These are phyloP conservation scores for Melinaea marsaeus DNA, from an alignment of 2,888 invertebrate genomes.

Conservation along the genomic window DNA sequence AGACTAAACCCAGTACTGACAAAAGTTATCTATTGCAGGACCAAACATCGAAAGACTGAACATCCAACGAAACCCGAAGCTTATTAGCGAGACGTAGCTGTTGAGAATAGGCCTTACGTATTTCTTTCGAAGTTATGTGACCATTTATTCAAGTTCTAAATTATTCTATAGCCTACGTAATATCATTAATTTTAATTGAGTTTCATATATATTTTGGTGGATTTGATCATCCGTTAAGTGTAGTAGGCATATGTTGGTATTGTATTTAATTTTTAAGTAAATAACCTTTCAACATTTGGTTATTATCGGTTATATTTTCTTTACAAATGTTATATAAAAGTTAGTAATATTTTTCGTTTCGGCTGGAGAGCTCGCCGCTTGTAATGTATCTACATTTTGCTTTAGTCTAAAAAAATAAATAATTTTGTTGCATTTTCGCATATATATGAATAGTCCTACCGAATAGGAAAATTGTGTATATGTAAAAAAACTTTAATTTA, in stretches of 20 bases:
- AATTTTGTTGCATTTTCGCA: slow-evolving; percentile 11
- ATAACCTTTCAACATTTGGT: no score
- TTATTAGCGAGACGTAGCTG: slow-evolving; percentile 41
- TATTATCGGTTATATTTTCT: no score
- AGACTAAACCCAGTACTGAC: background rate
- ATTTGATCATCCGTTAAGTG: no score
- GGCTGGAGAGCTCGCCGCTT: no score
- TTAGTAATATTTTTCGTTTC: background rate
- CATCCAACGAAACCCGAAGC: slow-evolving; percentile 59
- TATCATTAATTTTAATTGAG: no score
- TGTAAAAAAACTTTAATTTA: slow-evolving; percentile 69
- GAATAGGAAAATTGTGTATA: slow-evolving; percentile 50
- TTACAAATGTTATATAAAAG: no score
- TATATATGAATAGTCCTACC: slow-evolving; percentile 22
- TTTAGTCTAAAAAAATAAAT: slow-evolving; percentile 5
- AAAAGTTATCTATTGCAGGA: slow-evolving; percentile 48
- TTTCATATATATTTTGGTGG: no score
- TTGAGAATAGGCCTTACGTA: slow-evolving; percentile 48
- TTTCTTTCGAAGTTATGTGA: slow-evolving; percentile 40
- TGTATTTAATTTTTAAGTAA: no score
- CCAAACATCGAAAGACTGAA: slow-evolving; percentile 67
- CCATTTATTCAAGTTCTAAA: background rate
- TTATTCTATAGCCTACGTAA: no score
- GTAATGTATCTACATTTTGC: slow-evolving; percentile 17
- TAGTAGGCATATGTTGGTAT: no score